A percentile compares a stretch with the other conserved stretches of the same genome.
Conservation (phyloP, 2,888 invertebrate genomes). For the Prenolepis imparis region DNA sequence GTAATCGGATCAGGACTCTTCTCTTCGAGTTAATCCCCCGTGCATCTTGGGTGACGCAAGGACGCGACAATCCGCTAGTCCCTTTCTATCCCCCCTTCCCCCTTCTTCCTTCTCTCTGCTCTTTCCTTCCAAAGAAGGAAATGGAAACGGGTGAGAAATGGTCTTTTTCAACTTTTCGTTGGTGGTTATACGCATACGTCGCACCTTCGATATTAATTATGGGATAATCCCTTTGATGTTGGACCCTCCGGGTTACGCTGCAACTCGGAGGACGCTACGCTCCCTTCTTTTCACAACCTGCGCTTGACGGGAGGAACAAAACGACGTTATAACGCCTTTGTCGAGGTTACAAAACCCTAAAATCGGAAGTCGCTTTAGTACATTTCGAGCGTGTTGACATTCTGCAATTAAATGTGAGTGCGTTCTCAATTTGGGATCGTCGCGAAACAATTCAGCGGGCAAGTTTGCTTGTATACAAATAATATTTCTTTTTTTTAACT, state of each 20-base stretch:
- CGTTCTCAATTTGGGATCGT: slow-evolving; percentile 23
- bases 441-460: not conserved
- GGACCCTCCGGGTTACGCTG: slow-evolving; percentile 62
- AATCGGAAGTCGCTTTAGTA: slow-evolving; percentile 37
- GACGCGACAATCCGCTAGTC: slow-evolving; percentile 52
- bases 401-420: slow-evolving; percentile 26
- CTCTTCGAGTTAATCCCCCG: slow-evolving; percentile 62
- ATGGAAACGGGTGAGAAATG: slow-evolving; percentile 18
- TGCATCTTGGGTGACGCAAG: slow-evolving; percentile 68
- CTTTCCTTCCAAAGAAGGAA: slow-evolving; percentile 41
- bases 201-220: slow-evolving; percentile 81
- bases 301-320: slow-evolving; percentile 53
- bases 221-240: slow-evolving; percentile 81
- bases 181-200: slow-evolving; percentile 81
- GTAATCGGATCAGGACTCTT: slow-evolving; percentile 50
- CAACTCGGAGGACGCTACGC: slow-evolving; percentile 58
- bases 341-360: slow-evolving; percentile 9
- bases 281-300: slow-evolving; percentile 36
- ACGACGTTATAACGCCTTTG: slow-evolving; percentile 49
- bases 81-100: not conserved
- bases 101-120: not conserved
- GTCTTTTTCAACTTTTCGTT: slow-evolving; percentile 72
- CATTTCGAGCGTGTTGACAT: slow-evolving; percentile 29
- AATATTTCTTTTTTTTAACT: not conserved
- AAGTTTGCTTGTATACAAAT: not conserved